Conservation (phyloP, 2,113 vertebrate genomes). For the Protobothrops flavoviridis region DNA sequence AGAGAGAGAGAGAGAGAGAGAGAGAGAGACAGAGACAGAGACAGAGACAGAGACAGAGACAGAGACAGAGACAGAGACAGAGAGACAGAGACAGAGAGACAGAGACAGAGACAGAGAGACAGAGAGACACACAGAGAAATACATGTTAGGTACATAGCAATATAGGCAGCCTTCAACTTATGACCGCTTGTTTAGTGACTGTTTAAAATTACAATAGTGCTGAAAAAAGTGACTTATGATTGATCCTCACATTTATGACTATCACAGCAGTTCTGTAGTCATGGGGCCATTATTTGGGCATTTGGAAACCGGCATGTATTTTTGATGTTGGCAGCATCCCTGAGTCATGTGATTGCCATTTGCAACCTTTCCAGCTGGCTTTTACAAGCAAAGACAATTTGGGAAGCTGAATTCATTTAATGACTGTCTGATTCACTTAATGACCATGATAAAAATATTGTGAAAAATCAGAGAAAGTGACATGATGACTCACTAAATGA, state of each 20-base stretch:
- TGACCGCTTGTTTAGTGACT: not conserved
- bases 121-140: not conserved
- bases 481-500: not conserved
- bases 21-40: not conserved
- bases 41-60: too few species aligned
- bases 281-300: not conserved
- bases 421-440: not conserved
- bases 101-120: too few species aligned
- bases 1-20: too few species aligned
- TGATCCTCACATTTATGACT: not conserved
- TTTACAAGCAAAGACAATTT: not conserved
- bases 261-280: not conserved
- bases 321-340: not conserved
- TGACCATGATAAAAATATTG: not conserved
- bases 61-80: too few species aligned
- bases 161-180: not conserved
- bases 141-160: not conserved
- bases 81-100: too few species aligned
- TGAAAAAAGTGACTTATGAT: not conserved
- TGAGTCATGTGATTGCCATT: not conserved
- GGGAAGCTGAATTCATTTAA: not conserved
- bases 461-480: not conserved
- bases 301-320: not conserved
- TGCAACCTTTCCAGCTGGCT: not conserved
- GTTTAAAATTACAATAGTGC: not conserved